Conservation (phyloP, 2,888 invertebrate species). For the Trichogramma dendrolimi region DNA sequence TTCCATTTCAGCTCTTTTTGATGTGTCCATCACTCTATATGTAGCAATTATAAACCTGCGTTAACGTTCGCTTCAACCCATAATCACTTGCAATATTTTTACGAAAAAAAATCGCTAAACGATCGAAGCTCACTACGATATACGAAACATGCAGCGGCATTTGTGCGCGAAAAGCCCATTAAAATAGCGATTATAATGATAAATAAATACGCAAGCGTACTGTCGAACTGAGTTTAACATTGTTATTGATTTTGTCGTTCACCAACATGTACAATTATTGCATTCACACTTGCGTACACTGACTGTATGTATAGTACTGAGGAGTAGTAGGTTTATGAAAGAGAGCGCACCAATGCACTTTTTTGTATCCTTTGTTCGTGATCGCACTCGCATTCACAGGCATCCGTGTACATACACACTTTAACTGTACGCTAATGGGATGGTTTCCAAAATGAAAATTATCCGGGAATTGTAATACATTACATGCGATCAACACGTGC, state of each 20-base stretch:
- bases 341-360: too few species aligned
- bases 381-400: too few species aligned
- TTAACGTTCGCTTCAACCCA: background rate
- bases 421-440: too few species aligned
- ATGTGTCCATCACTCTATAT: constrained; percentile 26
- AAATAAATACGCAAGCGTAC: background rate
- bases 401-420: too few species aligned
- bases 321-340: too few species aligned
- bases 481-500: too few species aligned
- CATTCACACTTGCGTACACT: constrained; percentile 1
- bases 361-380: too few species aligned
- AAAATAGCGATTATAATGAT: background rate
- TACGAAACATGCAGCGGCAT: background rate
- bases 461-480: too few species aligned
- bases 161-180: background rate
- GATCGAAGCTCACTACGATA: background rate
- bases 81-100: background rate
- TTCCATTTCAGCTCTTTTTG: constrained; percentile 34
- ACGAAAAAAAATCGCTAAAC: background rate
- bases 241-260: constrained; percentile 29
- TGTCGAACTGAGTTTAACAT: constrained; percentile 15
- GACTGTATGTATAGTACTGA: too few species aligned
- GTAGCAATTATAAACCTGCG: background rate
- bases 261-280: constrained; percentile 22
- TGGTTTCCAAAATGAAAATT: too few species aligned